These are phyloP conservation scores for Epistrophe grossulariae DNA, from an alignment of 2,888 invertebrate species.

Conservation along the genomic window DNA sequence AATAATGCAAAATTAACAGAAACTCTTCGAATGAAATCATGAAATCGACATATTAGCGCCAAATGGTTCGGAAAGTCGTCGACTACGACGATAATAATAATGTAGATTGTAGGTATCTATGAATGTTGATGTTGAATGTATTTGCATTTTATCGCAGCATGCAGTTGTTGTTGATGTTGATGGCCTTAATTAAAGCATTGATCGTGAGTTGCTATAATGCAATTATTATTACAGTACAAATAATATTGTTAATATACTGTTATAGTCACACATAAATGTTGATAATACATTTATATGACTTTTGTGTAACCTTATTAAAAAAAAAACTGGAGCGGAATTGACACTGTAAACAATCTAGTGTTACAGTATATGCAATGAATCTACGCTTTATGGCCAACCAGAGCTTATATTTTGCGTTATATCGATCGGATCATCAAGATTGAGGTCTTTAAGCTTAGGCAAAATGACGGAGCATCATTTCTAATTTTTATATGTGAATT, in stretches of 20 bases:
- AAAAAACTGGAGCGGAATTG: conserved; percentile 3
- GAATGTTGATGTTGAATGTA: neutral
- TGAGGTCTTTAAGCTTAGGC: too few species aligned
- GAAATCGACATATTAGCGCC: conserved; percentile 61
- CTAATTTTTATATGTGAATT: too few species aligned
- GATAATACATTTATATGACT: conserved; percentile 31
- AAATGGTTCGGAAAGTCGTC: conserved; percentile 62
- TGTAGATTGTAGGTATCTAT: neutral
- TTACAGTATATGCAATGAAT: too few species aligned
- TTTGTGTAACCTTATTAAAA: conserved; percentile 40
- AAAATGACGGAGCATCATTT: too few species aligned
- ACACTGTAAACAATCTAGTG: neutral
- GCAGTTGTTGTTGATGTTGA: conserved; percentile 29
- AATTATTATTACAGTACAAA: conserved; percentile 64
- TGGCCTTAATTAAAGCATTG: conserved; percentile 59
- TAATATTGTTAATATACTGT: conserved; percentile 50
- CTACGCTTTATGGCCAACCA: too few species aligned
- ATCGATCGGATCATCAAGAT: too few species aligned
- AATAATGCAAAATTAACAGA: conserved; percentile 67
- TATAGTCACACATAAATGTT: conserved; percentile 8
- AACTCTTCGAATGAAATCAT: conserved; percentile 49
- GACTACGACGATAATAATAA: neutral
- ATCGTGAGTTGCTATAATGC: conserved; percentile 64
- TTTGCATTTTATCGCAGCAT: conserved; percentile 59
- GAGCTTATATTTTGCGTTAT: too few species aligned